Base-by-base conservation (phyloP, 1,140 invertebrate species). In the Cecropterus lyciades region DNA sequence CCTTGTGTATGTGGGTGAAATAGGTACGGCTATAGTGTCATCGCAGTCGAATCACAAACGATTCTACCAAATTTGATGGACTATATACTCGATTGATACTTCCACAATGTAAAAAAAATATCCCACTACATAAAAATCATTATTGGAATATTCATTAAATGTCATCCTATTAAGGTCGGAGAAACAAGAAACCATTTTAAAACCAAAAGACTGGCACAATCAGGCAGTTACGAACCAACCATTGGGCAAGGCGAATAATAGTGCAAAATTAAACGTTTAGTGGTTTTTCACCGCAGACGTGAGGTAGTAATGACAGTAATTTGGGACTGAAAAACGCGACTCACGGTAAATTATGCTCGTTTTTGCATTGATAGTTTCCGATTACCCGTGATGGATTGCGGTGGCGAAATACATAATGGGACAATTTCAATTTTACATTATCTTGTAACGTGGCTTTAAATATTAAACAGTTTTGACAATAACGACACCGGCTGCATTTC, bases 281-380 rank as follows among this genome's bases (percentile, higher is more conserved):
- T 67, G 77, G 84, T 79, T 77, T 56, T 72, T 51, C 67, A 70
- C 79, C 75, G 67, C 78, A 75, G 80, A 79, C 72, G 73, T 77
- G 73, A 72, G 77, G 71, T 67, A 72, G 66, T 87, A 89, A 89
- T 82, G 75, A 75, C 67, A 63, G 80, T 75, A 82, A 87, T 89
- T 87, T 84, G 80, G 77, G 72, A 77, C 69, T 84, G 78, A 77
- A 80, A 87, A 84, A 87, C 80, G 73, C 73, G 69, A 73, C 81
- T 80, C 79, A 75, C 70, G 73, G 75, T 82, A 84, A 88, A 88
- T 88, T 87, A 88, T 82, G 79, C 78, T 87, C 84, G 80, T 85
- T 87, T 82, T 76, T 81, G 82, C 85, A 87, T 81, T 84, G 85
- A 90, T 90, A 83, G 84, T 79, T 89, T 89, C 85, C 86, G 85